Evolutionary conservation across 2,113 vertebrate genomes (phyloP), one percentile per base, ranked within the genome.

Genomic region (Leptosomus discolor): DNA sequence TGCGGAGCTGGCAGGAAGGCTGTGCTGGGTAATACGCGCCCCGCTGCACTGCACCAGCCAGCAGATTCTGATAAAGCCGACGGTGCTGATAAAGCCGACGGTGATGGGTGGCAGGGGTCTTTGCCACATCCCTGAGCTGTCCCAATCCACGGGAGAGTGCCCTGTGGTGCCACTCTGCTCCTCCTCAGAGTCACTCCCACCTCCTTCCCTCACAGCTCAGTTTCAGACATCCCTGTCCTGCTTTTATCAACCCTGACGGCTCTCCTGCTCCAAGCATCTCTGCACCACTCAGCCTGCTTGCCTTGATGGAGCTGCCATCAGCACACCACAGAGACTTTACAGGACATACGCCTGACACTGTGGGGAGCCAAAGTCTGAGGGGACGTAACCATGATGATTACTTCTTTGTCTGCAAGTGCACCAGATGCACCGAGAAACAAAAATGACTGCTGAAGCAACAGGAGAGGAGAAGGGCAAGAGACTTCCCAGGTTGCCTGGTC

Each of bases 381-480:
- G 65, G 82, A 90, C 12, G 46, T 29, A 85, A 88, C 58, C 1
- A 0, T 15, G 32, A 48, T 64, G 56, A 96, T 34, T 73, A 54
- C 46, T 50, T 53, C 93, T 88, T 90, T 43, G 61, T 92, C 78
- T 89, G 56, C 64, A 84, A 92, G 51, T 5, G 60, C 61, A 91
- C 14, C 32, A 63, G 79, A 68, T 48, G 58, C 82, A 83, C 12
- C 1, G 3, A 85, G 81, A 86, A 95, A 94, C 34, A 90, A 77
- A 93, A 94, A 85, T 11, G 26, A 77, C 51, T 63, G 36, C 30
- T 60, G 87, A 91, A 82, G 77, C 92, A 96, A 92, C 84, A 92
- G 75, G 53, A 91, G 41, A 81, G 26, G n/a, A 4, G 1, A 51
- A 83, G 30, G 56, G 85, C 81, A 85, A 85, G 39, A 92, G 60